phyloP scores from a whole-genome alignment of 2,113 vertebrate genomes.

The Crotalus viridis region DNA sequence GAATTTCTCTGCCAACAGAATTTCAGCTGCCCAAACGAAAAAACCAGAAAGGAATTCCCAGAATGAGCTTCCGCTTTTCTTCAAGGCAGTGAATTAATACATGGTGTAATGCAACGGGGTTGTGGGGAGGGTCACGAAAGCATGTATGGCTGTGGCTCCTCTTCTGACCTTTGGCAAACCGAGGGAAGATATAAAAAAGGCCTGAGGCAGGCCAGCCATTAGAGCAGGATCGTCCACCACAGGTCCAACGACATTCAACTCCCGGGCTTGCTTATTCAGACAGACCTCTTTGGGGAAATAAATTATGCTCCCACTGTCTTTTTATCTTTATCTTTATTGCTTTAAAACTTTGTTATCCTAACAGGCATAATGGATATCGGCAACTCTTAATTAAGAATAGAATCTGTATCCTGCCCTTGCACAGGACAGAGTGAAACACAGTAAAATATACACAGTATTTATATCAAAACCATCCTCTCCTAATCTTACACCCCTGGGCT shows the following conservation, averaged over 20 bases:
- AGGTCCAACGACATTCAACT: background rate
- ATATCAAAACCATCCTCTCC: background rate
- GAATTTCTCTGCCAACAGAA: background rate
- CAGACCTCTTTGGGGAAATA: background rate
- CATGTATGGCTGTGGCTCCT: background rate
- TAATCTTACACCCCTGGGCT: slow-evolving; percentile 10
- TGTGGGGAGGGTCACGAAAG: background rate
- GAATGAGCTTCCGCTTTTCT: background rate
- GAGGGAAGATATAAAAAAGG: background rate
- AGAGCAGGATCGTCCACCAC: background rate
- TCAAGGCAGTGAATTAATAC: background rate
- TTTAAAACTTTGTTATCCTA: background rate
- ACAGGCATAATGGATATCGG: background rate
- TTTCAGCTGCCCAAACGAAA: too few relatives aligned
- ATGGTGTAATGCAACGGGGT: background rate
- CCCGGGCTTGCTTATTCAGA: background rate
- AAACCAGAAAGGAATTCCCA: background rate
- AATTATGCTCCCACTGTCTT: background rate
- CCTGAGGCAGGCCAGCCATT: background rate
- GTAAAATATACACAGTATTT: background rate
- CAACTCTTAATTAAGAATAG: background rate
- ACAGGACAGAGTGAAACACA: background rate
- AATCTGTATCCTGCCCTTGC: background rate
- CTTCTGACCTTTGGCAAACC: background rate
- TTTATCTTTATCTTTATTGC: background rate